Percentiles rank a stretch among this genome's conserved stretches.
These are phyloP conservation scores for Ashinkailepas kermadecensis DNA, from an alignment of 2,888 invertebrate species.

Conservation along the genomic window DNA sequence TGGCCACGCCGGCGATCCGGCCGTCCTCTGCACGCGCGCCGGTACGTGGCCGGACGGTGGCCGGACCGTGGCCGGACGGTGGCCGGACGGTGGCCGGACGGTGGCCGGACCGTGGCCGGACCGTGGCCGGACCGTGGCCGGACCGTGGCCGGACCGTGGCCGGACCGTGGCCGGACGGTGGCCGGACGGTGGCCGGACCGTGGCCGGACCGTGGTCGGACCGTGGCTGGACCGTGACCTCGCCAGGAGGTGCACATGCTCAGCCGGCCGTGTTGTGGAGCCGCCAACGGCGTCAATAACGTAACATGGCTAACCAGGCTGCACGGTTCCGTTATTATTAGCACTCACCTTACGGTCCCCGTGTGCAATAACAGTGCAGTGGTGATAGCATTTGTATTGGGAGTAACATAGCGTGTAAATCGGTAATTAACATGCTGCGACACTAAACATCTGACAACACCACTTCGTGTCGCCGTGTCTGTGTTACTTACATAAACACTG, in stretches of 20 bases:
- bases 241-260: neutral
- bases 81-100: too few species aligned
- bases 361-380: neutral
- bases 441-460: too few species aligned
- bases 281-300: neutral
- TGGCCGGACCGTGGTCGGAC: too few species aligned
- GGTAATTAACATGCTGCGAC: too few species aligned
- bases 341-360: neutral
- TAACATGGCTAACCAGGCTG: neutral
- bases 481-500: too few species aligned
- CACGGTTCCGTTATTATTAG: neutral
- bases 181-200: too few species aligned
- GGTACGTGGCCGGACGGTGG: neutral
- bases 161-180: too few species aligned
- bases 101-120: too few species aligned
- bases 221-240: neutral
- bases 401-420: neutral
- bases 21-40: conserved; percentile 49
- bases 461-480: too few species aligned
- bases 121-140: too few species aligned
- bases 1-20: conserved; percentile 71
- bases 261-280: neutral
- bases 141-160: too few species aligned
- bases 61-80: too few species aligned
- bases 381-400: neutral